Conservation (phyloP, 1,140 invertebrate genomes). For the Phthorimaea operculella region DNA sequence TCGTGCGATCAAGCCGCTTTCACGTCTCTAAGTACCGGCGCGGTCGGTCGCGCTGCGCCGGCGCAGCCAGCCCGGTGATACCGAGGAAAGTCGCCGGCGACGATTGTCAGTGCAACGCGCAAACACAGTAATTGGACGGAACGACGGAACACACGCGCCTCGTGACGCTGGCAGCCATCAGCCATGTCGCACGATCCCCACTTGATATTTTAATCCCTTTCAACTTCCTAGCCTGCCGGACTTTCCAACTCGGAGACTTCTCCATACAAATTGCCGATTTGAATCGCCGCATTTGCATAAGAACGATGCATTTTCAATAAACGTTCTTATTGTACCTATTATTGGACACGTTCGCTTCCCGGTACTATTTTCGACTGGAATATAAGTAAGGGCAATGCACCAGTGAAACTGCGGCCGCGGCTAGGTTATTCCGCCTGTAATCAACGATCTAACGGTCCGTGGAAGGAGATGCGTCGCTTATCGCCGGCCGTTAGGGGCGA, state of each 20-base stretch:
- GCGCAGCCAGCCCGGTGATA: not conserved
- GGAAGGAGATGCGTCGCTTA: constrained; percentile 4
- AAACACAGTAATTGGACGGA: constrained; percentile 26
- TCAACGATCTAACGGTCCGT: constrained; percentile 2
- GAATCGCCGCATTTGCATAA: not conserved
- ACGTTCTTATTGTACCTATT: not conserved
- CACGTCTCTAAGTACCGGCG: constrained; percentile 16
- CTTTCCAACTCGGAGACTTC: not conserved
- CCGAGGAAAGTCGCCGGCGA: constrained; percentile 21
- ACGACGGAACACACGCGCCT: constrained; percentile 11
- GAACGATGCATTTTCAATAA: constrained; percentile 1
- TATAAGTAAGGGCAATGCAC: constrained; percentile 5
- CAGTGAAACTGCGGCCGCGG: not conserved
- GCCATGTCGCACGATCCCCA: not conserved
- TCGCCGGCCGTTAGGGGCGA: constrained; percentile 10
- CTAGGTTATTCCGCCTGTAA: constrained; percentile 3
- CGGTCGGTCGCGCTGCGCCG: not conserved
- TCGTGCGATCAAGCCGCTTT: constrained; percentile 36
- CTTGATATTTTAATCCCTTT: not conserved
- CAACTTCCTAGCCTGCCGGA: not conserved
- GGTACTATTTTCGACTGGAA: not conserved
- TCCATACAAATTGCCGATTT: not conserved
- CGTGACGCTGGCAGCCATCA: not conserved
- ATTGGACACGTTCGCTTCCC: not conserved
- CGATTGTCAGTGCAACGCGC: constrained; percentile 25